Conservation (phyloP, 2,797 vertebrate species). For the Cephalopachus bancanus region DNA sequence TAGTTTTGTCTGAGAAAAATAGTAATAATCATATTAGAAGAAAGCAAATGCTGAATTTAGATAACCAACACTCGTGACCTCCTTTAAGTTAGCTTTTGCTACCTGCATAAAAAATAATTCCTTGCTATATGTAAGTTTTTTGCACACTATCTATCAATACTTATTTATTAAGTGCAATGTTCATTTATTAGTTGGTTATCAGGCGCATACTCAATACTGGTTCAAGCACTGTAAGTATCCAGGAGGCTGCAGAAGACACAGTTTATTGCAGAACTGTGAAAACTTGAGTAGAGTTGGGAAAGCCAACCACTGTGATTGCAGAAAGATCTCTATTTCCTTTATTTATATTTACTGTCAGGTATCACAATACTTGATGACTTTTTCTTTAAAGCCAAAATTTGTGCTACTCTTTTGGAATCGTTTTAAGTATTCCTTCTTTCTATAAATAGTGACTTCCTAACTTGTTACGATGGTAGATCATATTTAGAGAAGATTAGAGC, state of each 20-base stretch:
- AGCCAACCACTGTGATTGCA: background rate
- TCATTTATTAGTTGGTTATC: background rate
- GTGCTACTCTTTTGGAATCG: background rate
- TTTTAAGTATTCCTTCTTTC: constrained; percentile 17
- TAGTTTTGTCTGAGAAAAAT: background rate
- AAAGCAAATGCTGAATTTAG: constrained; percentile 35
- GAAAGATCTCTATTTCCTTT: constrained; percentile 32
- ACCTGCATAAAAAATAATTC: background rate
- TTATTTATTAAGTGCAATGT: constrained; percentile 34
- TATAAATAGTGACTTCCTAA: constrained; percentile 1
- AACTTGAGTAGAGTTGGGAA: background rate
- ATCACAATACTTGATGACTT: background rate
- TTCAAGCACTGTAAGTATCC: background rate
- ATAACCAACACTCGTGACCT: background rate
- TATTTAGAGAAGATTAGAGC: background rate
- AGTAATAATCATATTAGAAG: background rate
- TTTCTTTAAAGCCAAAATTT: constrained; percentile 6
- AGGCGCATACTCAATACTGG: background rate
- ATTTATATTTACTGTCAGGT: background rate
- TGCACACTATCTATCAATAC: background rate
- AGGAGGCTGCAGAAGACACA: background rate
- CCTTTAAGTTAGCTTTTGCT: constrained; percentile 42
- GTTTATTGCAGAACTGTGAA: background rate
- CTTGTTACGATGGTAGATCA: background rate
- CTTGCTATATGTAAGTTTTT: background rate